Evolutionary conservation across 2,888 invertebrate species (phyloP), one percentile per base, ranked within the genome.

Genomic region (Rhodophaea formosa): DNA sequence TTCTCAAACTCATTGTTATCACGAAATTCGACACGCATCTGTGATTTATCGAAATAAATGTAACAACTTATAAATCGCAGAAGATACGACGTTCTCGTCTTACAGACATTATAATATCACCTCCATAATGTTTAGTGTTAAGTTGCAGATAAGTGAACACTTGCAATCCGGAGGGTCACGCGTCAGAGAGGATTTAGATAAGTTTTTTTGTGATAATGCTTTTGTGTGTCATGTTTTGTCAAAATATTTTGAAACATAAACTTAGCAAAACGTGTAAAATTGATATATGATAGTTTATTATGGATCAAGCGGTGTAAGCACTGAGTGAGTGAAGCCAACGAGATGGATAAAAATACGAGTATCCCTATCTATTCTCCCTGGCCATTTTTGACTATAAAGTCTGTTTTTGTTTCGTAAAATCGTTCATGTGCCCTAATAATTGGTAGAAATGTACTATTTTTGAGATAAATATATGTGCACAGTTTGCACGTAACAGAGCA

Each of bases 31-130:
- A 89, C 80, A 83, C 85, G 85, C 82, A 78, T 84, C 88, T 83
- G 81, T 86, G 88, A 90, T 90, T 89, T 90, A 91, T 89, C 84
- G 86, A 83, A 86, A 87, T 86, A 84, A 81, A 83, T 84, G 77
- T 78, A 84, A 84, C 82, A 80, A 83, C 82, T 84, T 79, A 74
- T 61, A 56, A 54, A 71, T 73, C 73, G 23, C 87, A 87, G 88
- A 84, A 88, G 88, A 88, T 88, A 86, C 85, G 79, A 83, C 77
- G 78, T 78, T 79, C 77, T 90, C 86, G 79, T 84, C 80, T 90
- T 86, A 84, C 89, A 72, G 75, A 82, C 77, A 79, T 87, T 89
- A 88, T 88, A 90, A 89, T 84, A 83, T 75, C 84, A n/a, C n/a
- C 84, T 85, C 82, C 84, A 79, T 79, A 79, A 84, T 86, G 86